These are phyloP conservation scores for Prosapia bicincta DNA, from an alignment of 2,888 invertebrate species.

Conservation along the genomic window DNA sequence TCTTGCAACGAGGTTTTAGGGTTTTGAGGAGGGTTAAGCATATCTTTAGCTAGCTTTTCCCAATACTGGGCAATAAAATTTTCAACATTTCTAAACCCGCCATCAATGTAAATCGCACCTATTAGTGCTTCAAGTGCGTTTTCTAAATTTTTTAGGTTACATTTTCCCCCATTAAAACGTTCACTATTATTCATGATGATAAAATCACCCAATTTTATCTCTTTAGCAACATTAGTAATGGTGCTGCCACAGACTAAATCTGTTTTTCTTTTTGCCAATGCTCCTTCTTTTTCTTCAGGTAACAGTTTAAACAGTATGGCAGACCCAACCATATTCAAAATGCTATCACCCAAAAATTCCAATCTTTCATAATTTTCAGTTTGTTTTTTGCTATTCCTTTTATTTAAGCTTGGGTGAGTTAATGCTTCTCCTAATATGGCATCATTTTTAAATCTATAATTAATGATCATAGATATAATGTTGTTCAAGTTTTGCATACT, in stretches of 20 bases:
- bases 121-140: conserved; percentile 18
- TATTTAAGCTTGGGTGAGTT: too few species aligned
- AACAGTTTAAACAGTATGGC: background rate
- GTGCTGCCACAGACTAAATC: conserved; percentile 1
- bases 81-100: background rate
- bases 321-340: background rate
- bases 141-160: background rate
- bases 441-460: too few species aligned
- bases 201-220: background rate
- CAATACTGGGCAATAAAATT: background rate
- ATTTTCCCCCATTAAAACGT: background rate
- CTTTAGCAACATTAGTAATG: background rate
- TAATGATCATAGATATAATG: too few species aligned
- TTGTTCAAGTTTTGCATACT: too few species aligned
- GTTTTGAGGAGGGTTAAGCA: background rate
- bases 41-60: background rate
- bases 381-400: too few species aligned
- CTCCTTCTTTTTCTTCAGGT: background rate
- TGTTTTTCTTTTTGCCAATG: background rate
- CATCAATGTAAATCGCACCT: conserved; percentile 12
- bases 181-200: background rate
- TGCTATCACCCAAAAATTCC: background rate
- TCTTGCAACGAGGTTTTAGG: background rate
- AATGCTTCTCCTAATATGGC: too few species aligned
- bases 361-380: too few species aligned